phyloP scores from a whole-genome alignment of 1,140 invertebrate genomes.

The Mactra quadrangularis region DNA sequence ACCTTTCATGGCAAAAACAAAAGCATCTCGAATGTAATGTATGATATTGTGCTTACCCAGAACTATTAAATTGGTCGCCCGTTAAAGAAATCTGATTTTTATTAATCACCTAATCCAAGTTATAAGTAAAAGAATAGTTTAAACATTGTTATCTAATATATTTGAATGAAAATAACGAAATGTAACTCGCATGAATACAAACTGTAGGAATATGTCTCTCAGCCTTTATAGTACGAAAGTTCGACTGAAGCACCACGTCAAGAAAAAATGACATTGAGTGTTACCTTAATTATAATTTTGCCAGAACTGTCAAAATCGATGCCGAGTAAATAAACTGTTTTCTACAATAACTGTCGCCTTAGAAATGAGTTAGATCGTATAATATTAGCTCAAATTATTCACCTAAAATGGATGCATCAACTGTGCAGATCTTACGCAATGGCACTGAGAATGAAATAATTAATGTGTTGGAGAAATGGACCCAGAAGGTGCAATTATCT shows the following conservation, averaged over 20 bases:
- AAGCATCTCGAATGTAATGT: conserved; percentile 2
- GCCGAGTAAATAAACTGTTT: background rate
- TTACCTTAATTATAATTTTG: conserved; percentile 57
- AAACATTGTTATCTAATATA: background rate
- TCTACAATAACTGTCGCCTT: background rate
- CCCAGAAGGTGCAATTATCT: conserved; percentile 29
- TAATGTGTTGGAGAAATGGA: conserved; percentile 24
- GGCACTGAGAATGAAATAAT: conserved; percentile 48
- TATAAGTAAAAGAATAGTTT: background rate
- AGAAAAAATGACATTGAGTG: background rate
- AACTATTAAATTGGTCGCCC: background rate
- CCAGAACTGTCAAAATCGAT: conserved; percentile 59
- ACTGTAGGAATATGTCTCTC: background rate
- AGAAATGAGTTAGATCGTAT: conserved; percentile 38
- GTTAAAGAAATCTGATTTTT: background rate
- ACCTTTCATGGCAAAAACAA: no score
- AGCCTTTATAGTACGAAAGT: background rate
- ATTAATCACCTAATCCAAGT: background rate
- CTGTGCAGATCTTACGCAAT: conserved; percentile 29
- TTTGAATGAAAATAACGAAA: no score
- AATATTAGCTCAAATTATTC: background rate
- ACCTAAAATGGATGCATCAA: conserved; percentile 51
- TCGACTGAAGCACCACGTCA: conserved; percentile 1
- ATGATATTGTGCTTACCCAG: conserved; percentile 44
- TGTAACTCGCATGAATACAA: background rate